Evolutionary conservation across 2,888 invertebrate species (phyloP), one percentile per base, ranked within the genome.

Genomic region (Campaea margaritaria): DNA sequence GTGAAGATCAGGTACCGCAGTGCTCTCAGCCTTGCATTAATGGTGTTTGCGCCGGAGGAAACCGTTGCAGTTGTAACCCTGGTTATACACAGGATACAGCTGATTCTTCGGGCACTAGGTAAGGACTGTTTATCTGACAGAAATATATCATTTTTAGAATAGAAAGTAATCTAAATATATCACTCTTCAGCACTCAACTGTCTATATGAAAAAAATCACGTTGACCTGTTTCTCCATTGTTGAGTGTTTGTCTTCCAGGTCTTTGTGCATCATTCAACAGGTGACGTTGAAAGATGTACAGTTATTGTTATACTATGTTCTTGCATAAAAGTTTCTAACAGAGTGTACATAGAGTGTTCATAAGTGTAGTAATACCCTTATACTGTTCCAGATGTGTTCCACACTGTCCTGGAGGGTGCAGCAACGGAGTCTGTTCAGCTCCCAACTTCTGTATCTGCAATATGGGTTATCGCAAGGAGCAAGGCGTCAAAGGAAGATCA

Each of bases 361-460:
- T n/a, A n/a, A n/a, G n/a, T n/a, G n/a, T n/a, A n/a, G n/a, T n/a
- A n/a, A n/a, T n/a, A n/a, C n/a, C n/a, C n/a, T n/a, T n/a, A n/a
- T n/a, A 46, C 14, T 9, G 49, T 76, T 76, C 34, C 74, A 91
- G 93, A 53, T 95, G 95, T 67, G 70, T 93, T 5, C 94, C 95
- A 0, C 84, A 93, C 64, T 96, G 96, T 70, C 91, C 93, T 0
- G 93, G 93, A n/a, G 96, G 96, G 0, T 96, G 96, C 69, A 90
- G 91, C 9, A 96, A 96, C 74, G 96, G 96, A 0, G 90, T 93
- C 15, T 96, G 96, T 70, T 94, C 95, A 0, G 94, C 94, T 0
- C 96, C 96, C 0, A 95, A 96, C 81, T 93, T 95, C 73, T 96
- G 96, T 75, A 92, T 95, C 60, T 96, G 96, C 74, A 94, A 95